Percentiles rank a stretch among this genome's conserved stretches.
Conservation (phyloP, 2,888 invertebrate species). For the Galerucella pusilla region DNA sequence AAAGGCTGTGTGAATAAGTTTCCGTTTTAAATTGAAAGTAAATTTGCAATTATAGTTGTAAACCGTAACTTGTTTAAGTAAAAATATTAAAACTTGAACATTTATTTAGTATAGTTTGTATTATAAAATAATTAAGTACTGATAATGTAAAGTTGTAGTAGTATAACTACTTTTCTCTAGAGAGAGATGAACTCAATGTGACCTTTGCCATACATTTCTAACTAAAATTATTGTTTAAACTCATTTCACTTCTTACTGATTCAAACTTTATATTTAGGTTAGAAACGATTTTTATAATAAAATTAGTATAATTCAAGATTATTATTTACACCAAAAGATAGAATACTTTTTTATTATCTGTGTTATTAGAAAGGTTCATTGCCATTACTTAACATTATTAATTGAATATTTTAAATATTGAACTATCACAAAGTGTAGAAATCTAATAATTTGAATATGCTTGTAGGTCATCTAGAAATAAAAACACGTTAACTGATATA, state of each 20-base stretch:
- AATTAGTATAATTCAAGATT: not conserved
- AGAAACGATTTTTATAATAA: not conserved
- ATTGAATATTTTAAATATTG: not conserved
- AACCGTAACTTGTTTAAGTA: no score
- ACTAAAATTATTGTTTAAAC: slow-evolving; percentile 1
- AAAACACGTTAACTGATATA: not conserved
- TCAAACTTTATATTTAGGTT: not conserved
- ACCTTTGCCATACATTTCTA: slow-evolving; percentile 4
- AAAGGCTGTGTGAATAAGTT: no score
- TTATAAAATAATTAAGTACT: no score
- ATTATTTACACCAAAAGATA: no score
- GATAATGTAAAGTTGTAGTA: no score
- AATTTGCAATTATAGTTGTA: no score
- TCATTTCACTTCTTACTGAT: not conserved
- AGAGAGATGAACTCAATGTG: slow-evolving; percentile 3
- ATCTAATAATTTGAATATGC: not conserved
- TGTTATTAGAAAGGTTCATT: not conserved
- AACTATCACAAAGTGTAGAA: not conserved
- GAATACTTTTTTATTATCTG: not conserved
- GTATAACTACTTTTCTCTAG: not conserved
- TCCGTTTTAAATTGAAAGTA: no score
- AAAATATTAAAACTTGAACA: no score
- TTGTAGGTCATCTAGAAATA: not conserved
- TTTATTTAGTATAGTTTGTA: no score
- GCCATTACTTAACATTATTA: not conserved